Evolutionary conservation across 1,140 invertebrate species (phyloP), one percentile per base, ranked within the genome.

Genomic region (Cecropterus lyciades): DNA sequence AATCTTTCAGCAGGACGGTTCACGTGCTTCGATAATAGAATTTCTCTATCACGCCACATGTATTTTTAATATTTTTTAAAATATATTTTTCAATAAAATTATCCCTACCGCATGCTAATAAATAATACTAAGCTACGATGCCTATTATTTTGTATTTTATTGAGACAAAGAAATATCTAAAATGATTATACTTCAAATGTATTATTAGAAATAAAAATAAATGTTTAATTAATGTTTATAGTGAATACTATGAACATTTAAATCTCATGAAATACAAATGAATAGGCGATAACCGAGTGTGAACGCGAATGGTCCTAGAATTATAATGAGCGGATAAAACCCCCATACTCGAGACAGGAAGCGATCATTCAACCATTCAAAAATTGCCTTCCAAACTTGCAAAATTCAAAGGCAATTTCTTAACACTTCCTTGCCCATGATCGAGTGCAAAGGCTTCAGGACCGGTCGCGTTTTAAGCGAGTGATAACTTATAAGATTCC

Each of bases 101-200:
- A 80, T 59, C 33, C 70, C 71, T 87, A 87, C 63, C 73, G 81
- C 86, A 89, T 91, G 88, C 88, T 89, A 87, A 91, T 87, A 88
- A 88, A 89, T 89, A 84, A 85, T 75, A 75, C 85, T 90, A 88
- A 84, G 75, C 82, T 82, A 84, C 68, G 49, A 60, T 53, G 71
- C 64, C 79, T 67, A 65, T 72, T 77, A 74, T 75, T 77, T 80
- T 83, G 79, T 75, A 80, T 79, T 79, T 77, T 68, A 72, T 60
- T 69, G 40, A 63, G 51, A 53, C 9, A 27, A 33, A 45, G 15
- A 65, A 42, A n/a, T n/a, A n/a, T 10, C 30, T 9, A 33, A 9
- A 33, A 33, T 33, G 30, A 9, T 9, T n/a, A n/a, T n/a, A n/a
- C n/a, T n/a, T n/a, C n/a, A n/a, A n/a, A n/a, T n/a, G 6, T 33